These are phyloP conservation scores for Empidonax traillii DNA, from an alignment of 2,113 vertebrate genomes.

Conservation along the genomic window DNA sequence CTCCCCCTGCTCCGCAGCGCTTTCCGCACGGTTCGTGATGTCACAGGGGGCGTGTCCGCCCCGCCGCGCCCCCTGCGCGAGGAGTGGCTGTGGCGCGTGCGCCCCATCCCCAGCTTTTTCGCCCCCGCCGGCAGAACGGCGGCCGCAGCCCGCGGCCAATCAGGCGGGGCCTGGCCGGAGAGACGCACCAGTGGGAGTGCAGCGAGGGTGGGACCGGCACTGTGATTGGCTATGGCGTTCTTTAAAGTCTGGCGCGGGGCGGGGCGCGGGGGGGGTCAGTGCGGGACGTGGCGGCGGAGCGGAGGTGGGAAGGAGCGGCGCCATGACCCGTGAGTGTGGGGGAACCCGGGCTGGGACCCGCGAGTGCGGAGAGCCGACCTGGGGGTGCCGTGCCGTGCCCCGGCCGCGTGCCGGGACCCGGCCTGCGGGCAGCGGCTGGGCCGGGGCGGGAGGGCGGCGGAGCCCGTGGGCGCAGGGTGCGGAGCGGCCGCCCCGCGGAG, in stretches of 20 bases:
- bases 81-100: background rate
- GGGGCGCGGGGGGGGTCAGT: background rate
- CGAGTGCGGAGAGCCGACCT: background rate
- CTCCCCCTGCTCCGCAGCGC: accelerated
- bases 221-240: background rate
- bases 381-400: background rate
- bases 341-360: background rate
- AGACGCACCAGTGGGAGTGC: background rate
- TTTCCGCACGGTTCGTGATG: background rate
- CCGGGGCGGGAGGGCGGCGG: background rate
- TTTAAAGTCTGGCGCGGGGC: background rate
- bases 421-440: no score
- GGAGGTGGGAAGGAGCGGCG: background rate
- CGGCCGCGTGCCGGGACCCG: background rate
- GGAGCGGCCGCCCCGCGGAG: background rate
- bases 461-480: background rate
- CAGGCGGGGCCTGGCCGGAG: background rate
- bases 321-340: slow-evolving; percentile 5
- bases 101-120: background rate
- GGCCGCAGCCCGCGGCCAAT: slow-evolving; percentile 16
- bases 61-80: accelerated
- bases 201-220: background rate
- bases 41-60: background rate
- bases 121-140: background rate
- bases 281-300: slow-evolving; percentile 28